Evolutionary conservation across 2,797 vertebrate species (phyloP), one percentile per base, ranked within the genome.

Genomic region (Sebastes cheni): DNA sequence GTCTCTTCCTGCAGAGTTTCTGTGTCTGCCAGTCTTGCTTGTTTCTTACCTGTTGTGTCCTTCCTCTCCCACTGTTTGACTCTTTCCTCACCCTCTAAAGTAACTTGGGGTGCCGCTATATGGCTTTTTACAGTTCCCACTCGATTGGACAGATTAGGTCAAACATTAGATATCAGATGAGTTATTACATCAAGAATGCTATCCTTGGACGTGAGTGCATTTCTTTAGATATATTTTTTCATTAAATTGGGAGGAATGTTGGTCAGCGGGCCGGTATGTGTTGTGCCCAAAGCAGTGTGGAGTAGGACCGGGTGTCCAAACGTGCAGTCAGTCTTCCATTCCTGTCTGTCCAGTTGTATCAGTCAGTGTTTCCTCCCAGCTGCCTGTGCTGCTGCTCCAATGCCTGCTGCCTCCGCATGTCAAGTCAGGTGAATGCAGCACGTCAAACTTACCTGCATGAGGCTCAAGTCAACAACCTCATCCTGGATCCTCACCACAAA

Each of bases 361-460:
- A 86, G 84, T 88, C 79, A 55, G 29, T 88, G 82, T 87, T 66
- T 83, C 83, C 77, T 87, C 83, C 81, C 75, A 88, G 88, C 91
- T 89, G 79, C 85, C 89, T 91, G 79, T 89, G 20, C 18, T 23
- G 86, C 89, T 92, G 88, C 80, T 90, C 79, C 81, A 78, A 80
- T 91, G 92, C 87, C 92, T 94, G 93, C 88, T 94, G 88, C 92
- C 91, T 92, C 70, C 81, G 95, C 95, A 96, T 96, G 95, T 86
- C 85, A 67, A 76, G 73, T 86, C 82, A 58, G 87, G 80, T 88
- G 90, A 92, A 92, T 89, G 91, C 84, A 86, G 90, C 91, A 91
- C 89, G 67, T 88, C 81, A 82, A 71, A 92, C 56, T 10, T 71
- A 75, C 70, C 85, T 93, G 95, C 95, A 96, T 96, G 94, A 90